A percentile compares a stretch with the other conserved stretches of the same genome.
These are phyloP conservation scores for Troides helena DNA, from an alignment of 2,888 invertebrate genomes.

Conservation along the genomic window DNA sequence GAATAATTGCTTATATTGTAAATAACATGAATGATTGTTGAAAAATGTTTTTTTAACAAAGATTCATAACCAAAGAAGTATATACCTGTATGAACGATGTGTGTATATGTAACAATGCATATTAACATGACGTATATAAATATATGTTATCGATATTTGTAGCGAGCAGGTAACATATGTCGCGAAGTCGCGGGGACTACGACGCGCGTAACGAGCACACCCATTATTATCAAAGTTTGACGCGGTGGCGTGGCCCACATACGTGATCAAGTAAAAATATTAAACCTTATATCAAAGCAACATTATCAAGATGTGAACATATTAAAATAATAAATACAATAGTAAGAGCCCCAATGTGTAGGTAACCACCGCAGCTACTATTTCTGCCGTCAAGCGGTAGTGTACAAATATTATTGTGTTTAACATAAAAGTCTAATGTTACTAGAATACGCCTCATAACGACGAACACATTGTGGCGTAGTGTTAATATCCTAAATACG, in stretches of 20 bases:
- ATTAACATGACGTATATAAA: not conserved
- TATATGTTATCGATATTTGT: not conserved
- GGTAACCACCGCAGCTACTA: too few species aligned
- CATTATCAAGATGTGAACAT: not conserved
- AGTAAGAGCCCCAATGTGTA: too few species aligned
- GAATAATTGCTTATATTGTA: too few species aligned
- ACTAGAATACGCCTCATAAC: too few species aligned
- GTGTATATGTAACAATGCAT: not conserved
- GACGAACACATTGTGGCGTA: too few species aligned
- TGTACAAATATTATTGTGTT: too few species aligned
- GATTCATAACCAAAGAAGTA: too few species aligned
- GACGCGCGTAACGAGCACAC: conserved; percentile 42
- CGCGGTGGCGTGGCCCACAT: conserved; percentile 44
- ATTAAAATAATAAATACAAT: not conserved
- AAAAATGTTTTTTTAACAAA: too few species aligned
- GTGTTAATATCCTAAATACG: too few species aligned
- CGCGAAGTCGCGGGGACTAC: conserved; percentile 26
- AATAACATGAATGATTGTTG: not conserved
- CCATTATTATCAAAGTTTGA: conserved; percentile 66
- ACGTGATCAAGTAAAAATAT: conserved; percentile 32
- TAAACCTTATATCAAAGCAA: conserved; percentile 1
- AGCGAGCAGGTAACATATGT: conserved; percentile 37
- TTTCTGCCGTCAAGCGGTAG: too few species aligned
- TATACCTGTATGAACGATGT: too few species aligned
- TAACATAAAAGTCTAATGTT: too few species aligned